Evolutionary conservation across 2,113 vertebrate genomes (phyloP), one percentile per base, ranked within the genome.

Genomic region (Indicator maculatus): DNA sequence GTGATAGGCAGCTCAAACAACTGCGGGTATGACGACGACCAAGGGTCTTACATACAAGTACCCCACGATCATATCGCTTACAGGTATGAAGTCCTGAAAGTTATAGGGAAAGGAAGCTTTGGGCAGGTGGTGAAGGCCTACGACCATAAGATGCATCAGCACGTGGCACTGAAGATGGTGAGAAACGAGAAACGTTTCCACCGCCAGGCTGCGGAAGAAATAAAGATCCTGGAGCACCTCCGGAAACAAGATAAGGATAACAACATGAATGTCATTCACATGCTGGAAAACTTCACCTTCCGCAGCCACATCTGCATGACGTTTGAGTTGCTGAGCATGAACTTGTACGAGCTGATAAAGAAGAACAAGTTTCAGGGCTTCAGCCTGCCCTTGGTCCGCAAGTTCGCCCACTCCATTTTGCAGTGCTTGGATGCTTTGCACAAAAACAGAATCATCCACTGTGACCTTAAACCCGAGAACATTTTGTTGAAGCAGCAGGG

Each of bases 351-450:
- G 96, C 98, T 99, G 87, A 99, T 99, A 95, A 99, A 99, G 98
- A 99, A 99, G 97, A 99, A 99, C 93, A 99, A 99, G 94, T 99
- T 99, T 98, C 99, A 99, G 97, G 99, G 99, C 98, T 99, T 99
- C 92, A 99, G 99, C 97, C 98, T 99, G 95, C 99, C 99, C 85
- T 97, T 99, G 97, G 99, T 99, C 93, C 98, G 99, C 92, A 99
- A 99, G 98, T 99, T 99, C 77, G 99, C 99, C 88, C 99, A 99
- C 98, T 99, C 99, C 14, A 99, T 99, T 94, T 97, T 99, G 47
- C 99, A 99, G 98, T 99, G 99, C 98, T 98, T 99, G 98, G 99
- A 99, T 94, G 98, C 98, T 70, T 98, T 99, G 98, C 99, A 99
- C 98, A 99, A 98, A 95, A 99, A 99, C 97, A 98, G 98, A 97